phyloP scores from a whole-genome alignment of 2,797 vertebrate species.

The Melanotaenia nigrans region DNA sequence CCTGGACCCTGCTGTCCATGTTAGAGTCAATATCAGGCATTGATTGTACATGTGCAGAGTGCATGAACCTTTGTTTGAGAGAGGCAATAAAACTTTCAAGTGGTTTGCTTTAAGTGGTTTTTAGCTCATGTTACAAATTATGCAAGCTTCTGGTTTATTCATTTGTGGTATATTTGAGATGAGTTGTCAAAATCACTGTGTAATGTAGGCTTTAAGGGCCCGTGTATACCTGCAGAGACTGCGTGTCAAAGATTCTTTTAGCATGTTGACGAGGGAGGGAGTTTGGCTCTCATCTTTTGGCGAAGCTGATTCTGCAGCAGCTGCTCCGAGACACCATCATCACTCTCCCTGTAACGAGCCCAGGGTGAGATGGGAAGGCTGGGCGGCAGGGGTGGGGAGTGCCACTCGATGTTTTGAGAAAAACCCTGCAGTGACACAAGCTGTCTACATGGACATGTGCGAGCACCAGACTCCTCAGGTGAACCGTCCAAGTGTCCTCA shows the following conservation, averaged over 20 bases:
- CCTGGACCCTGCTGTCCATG: conserved; percentile 30
- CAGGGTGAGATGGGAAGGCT: conserved; percentile 63
- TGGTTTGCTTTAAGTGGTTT: conserved; percentile 26
- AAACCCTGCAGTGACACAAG: conserved; percentile 75
- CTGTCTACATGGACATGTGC: conserved; percentile 62
- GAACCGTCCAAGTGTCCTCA: conserved; percentile 46
- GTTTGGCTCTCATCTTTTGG: conserved; percentile 56
- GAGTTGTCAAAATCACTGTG: neutral
- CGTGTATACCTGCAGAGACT: conserved; percentile 14
- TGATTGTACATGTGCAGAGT: conserved; percentile 62
- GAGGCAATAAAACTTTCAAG: conserved; percentile 37
- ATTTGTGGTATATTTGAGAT: conserved; percentile 17
- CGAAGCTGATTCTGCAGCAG: conserved; percentile 63
- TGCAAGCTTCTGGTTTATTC: conserved; percentile 3
- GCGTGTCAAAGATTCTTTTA: conserved; percentile 30
- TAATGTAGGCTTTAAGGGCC: conserved; percentile 11
- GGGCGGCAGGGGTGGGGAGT: conserved; percentile 50
- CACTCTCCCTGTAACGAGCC: conserved; percentile 76
- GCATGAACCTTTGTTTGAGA: conserved; percentile 57
- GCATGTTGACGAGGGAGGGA: conserved; percentile 6
- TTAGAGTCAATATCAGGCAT: conserved; percentile 58
- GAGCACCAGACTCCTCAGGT: conserved; percentile 59
- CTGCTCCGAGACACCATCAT: conserved; percentile 76
- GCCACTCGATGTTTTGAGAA: conserved; percentile 54
- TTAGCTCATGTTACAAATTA: neutral